These are phyloP conservation scores for Tylochromis polylepis DNA, from an alignment of 2,113 vertebrate species.

Conservation along the genomic window DNA sequence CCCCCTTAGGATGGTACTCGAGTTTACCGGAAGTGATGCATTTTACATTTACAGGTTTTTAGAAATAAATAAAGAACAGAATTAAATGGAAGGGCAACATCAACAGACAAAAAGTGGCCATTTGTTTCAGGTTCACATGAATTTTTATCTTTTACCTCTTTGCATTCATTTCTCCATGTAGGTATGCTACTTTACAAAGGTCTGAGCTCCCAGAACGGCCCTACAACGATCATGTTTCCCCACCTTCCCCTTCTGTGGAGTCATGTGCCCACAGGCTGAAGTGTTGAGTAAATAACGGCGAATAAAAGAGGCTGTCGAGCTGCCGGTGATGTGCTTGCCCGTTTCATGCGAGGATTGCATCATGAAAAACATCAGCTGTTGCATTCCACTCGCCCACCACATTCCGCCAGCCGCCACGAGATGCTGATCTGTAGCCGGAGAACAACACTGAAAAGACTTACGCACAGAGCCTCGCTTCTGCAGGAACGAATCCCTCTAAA, in stretches of 20 bases:
- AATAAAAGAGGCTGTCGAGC: slow-evolving; percentile 19
- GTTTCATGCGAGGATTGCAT: slow-evolving; percentile 48
- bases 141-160: not conserved
- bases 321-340: slow-evolving; percentile 24
- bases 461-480: not conserved
- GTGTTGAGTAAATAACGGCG: slow-evolving; percentile 28
- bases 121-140: not conserved
- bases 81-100: not conserved
- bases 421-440: slow-evolving; percentile 17
- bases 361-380: slow-evolving; percentile 54
- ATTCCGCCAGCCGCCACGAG: slow-evolving; percentile 1
- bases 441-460: not conserved
- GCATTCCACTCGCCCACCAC: slow-evolving; percentile 31
- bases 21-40: not conserved
- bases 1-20: not conserved
- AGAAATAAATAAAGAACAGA: slow-evolving; percentile 1
- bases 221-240: not conserved
- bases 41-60: not conserved
- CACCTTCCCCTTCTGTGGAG: not conserved
- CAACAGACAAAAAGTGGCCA: not conserved
- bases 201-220: not conserved
- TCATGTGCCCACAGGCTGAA: slow-evolving; percentile 7
- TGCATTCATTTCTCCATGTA: not conserved
- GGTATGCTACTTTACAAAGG: not conserved
- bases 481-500: not conserved